A percentile compares a stretch with the other conserved stretches of the same genome.
Conservation (phyloP, 1,140 invertebrate genomes). For the Homarus americanus region DNA sequence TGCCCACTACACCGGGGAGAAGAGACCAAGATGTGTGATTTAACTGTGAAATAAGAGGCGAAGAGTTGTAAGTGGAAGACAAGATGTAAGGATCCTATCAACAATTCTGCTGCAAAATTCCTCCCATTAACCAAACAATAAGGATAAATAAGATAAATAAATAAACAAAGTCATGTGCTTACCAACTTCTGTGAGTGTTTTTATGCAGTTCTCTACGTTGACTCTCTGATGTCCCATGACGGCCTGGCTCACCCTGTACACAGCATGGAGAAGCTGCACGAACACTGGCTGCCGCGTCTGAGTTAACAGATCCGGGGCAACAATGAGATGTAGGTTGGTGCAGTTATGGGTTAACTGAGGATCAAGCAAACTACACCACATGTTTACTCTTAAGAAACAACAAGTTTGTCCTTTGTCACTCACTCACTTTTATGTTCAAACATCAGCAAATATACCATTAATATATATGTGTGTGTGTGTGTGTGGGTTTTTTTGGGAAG, state of each 20-base stretch:
- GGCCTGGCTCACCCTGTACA: constrained; percentile 94
- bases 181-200: constrained; percentile 95
- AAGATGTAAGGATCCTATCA: neutral
- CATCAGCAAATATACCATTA: too few relatives aligned
- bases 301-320: neutral
- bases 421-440: too few relatives aligned
- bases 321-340: neutral
- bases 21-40: too few relatives aligned
- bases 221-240: constrained; percentile 90
- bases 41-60: too few relatives aligned
- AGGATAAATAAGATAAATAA: neutral
- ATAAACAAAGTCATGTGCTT: neutral
- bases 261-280: constrained; percentile 93
- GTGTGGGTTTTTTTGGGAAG: too few relatives aligned
- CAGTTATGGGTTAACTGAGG: too few relatives aligned
- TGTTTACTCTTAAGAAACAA: too few relatives aligned
- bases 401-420: too few relatives aligned
- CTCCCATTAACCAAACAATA: neutral
- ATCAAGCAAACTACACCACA: too few relatives aligned
- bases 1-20: too few relatives aligned
- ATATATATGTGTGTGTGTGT: too few relatives aligned
- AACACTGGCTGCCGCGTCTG: constrained; percentile 97
- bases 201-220: constrained; percentile 96
- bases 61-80: too few relatives aligned
- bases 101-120: neutral